phyloP scores from a whole-genome alignment of 2,113 vertebrate genomes.

The Sander lucioperca region DNA sequence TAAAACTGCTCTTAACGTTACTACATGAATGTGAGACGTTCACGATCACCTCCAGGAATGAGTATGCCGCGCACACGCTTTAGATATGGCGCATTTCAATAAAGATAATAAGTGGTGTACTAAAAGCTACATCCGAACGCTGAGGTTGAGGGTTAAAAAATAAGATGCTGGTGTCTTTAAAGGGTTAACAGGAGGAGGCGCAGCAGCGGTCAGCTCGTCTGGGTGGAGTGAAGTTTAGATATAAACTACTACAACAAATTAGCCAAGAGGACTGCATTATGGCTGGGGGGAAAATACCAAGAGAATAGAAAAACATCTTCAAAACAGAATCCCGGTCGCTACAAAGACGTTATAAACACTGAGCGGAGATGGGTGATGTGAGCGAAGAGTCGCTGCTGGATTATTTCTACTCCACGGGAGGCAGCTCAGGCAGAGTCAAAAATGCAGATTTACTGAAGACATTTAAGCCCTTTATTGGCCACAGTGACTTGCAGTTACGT shows the following conservation, averaged over 20 bases:
- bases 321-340: background rate
- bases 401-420: constrained; percentile 80
- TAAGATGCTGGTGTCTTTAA: constrained; percentile 51
- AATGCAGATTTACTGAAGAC: constrained; percentile 83
- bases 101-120: background rate
- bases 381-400: constrained; percentile 84
- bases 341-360: background rate
- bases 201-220: constrained; percentile 62
- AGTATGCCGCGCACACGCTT: background rate
- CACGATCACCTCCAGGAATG: background rate
- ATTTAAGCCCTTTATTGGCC: constrained; percentile 85
- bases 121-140: background rate
- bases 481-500: constrained; percentile 81
- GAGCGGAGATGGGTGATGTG: constrained; percentile 77
- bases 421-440: constrained; percentile 76
- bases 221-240: constrained; percentile 84
- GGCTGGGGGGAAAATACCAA: constrained; percentile 11
- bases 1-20: background rate
- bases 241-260: constrained; percentile 70
- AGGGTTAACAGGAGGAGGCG: constrained; percentile 82
- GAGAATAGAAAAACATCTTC: background rate
- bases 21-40: constrained; percentile 2
- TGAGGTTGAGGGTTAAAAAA: background rate
- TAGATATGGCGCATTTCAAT: background rate
- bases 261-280: constrained; percentile 45